These are phyloP conservation scores for Mesochorus sp. DNA, from an alignment of 2,888 invertebrate genomes.

Conservation along the genomic window DNA sequence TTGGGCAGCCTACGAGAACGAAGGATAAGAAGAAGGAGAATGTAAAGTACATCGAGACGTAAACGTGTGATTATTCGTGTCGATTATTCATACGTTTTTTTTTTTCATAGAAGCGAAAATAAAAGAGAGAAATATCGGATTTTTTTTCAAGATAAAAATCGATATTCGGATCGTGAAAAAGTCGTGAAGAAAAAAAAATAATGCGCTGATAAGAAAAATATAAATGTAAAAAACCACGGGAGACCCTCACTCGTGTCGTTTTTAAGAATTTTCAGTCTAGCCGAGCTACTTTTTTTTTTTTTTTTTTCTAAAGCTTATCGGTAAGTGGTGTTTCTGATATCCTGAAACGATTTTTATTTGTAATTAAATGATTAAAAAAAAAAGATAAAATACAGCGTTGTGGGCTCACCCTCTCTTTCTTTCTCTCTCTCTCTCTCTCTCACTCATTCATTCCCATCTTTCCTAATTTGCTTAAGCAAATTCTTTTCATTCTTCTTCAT, in stretches of 20 bases:
- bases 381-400: not conserved
- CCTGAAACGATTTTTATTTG: not conserved
- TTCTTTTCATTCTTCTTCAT: constrained; percentile 72
- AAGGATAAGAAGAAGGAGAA: constrained; percentile 22
- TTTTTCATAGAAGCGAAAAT: too few species aligned
- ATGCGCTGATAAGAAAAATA: too few species aligned
- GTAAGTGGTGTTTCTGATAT: not conserved
- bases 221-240: too few species aligned
- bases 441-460: constrained; percentile 72
- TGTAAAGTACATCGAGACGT: constrained; percentile 27
- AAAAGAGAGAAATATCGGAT: not conserved
- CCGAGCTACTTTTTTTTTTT: not conserved
- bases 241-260: not conserved
- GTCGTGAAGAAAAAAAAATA: too few species aligned
- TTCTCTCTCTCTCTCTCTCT: constrained; percentile 68
- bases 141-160: not conserved
- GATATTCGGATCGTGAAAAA: too few species aligned
- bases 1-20: not conserved
- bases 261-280: not conserved
- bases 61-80: constrained; percentile 18
- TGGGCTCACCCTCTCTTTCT: constrained; percentile 64
- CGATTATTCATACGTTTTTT: not conserved
- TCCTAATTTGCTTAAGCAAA: constrained; percentile 75
- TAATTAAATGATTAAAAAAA: not conserved
- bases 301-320: not conserved